Evolutionary conservation across 2,113 vertebrate genomes (phyloP).

Genomic region (Dasypus novemcinctus): DNA sequence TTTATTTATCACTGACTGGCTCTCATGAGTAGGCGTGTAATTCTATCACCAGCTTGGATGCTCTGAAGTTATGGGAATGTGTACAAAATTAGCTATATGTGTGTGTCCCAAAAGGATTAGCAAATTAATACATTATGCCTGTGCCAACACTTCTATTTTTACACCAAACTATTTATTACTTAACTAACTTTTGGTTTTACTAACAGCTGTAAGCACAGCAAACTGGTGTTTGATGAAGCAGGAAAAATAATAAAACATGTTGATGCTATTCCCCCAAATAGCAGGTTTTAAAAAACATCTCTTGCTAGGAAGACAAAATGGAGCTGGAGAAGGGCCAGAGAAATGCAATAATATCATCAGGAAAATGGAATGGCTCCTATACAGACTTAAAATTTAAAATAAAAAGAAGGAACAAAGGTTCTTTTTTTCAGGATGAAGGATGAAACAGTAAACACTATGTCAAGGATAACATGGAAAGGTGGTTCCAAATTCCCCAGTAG

Average conservation of each 20-base stretch:
- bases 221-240: conserved; percentile 54
- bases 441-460: neutral
- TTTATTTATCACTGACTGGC: neutral
- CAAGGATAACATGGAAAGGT: neutral
- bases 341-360: conserved; percentile 42
- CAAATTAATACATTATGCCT: conserved; percentile 66
- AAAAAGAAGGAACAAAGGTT: neutral
- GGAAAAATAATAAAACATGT: conserved; percentile 66
- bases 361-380: conserved; percentile 33
- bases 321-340: conserved; percentile 48
- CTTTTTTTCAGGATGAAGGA: conserved; percentile 34
- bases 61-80: conserved; percentile 9
- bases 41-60: neutral
- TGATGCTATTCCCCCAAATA: conserved; percentile 61
- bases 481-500: conserved; percentile 32
- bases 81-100: conserved; percentile 4
- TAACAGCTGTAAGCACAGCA: conserved; percentile 47
- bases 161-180: conserved; percentile 64
- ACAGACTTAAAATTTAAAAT: neutral
- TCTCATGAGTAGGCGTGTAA: neutral
- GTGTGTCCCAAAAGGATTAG: conserved; percentile 54
- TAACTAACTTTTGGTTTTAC: conserved; percentile 69
- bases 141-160: conserved; percentile 68
- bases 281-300: conserved; percentile 64
- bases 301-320: conserved; percentile 57